Conservation (phyloP, 2,113 vertebrate species). For the Polypterus bichir region DNA sequence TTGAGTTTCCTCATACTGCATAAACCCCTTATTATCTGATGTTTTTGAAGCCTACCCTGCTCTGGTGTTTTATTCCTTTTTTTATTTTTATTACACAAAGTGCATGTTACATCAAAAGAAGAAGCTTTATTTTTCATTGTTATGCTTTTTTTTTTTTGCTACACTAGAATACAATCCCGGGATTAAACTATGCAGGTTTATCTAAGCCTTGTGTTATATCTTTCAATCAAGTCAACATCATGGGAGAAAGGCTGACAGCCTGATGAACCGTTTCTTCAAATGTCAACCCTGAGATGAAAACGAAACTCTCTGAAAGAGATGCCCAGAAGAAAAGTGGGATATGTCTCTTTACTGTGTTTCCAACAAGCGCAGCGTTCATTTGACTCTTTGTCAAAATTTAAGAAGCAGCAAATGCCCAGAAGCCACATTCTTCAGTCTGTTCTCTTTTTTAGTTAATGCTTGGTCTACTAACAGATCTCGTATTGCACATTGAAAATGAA, state of each 20-base stretch:
- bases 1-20: too few relatives aligned
- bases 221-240: neutral
- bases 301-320: conserved; percentile 7
- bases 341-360: neutral
- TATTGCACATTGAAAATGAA: too few relatives aligned
- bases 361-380: neutral
- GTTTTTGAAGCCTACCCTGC: too few relatives aligned
- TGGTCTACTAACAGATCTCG: too few relatives aligned
- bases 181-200: neutral
- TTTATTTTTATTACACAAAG: too few relatives aligned
- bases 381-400: neutral
- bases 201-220: too few relatives aligned
- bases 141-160: too few relatives aligned
- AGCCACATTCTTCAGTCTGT: neutral
- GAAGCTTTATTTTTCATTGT: too few relatives aligned
- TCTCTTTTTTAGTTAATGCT: conserved; percentile 5
- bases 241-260: neutral
- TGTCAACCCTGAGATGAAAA: conserved; percentile 7
- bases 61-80: too few relatives aligned
- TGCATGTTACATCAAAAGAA: too few relatives aligned
- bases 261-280: conserved; percentile 2
- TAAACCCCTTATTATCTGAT: too few relatives aligned
- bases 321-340: neutral
- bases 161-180: too few relatives aligned
- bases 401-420: neutral